These are phyloP conservation scores for Tubulanus polymorphus DNA, from an alignment of 2,888 invertebrate species.

Conservation along the genomic window DNA sequence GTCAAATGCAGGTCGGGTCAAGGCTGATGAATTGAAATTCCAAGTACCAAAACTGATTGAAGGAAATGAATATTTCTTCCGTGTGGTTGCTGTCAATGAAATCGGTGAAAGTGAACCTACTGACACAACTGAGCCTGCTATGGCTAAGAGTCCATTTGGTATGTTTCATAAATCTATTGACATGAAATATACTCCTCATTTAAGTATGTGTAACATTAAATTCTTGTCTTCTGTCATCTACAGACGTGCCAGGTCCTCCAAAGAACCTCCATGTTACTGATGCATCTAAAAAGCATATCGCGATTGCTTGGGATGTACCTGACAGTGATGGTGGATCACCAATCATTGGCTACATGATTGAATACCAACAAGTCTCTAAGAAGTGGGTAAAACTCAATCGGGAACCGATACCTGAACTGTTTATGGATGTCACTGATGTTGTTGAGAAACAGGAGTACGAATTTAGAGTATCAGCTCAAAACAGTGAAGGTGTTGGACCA, in stretches of 20 bases:
- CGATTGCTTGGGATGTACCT: conserved; percentile 20
- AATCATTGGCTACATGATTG: conserved; percentile 29
- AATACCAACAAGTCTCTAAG: conserved; percentile 13
- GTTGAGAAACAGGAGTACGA: conserved; percentile 59
- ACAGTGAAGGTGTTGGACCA: conserved; percentile 86
- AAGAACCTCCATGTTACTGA: conserved; percentile 31
- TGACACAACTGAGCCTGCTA: conserved; percentile 29
- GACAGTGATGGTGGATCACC: conserved; percentile 24
- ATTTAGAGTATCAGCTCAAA: conserved; percentile 79
- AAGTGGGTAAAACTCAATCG: conserved; percentile 10
- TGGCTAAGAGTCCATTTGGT: conserved; percentile 41
- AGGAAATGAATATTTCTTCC: conserved; percentile 78
- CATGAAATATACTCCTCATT: too few species aligned
- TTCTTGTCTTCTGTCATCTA: background rate
- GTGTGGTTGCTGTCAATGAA: conserved; percentile 80
- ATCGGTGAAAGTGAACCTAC: conserved; percentile 75
- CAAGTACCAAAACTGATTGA: conserved; percentile 63
- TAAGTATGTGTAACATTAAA: too few species aligned
- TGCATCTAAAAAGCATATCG: conserved; percentile 17
- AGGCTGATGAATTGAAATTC: conserved; percentile 25
- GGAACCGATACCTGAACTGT: background rate
- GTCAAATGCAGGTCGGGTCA: conserved; percentile 28
- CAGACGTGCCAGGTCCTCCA: conserved; percentile 51
- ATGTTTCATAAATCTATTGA: too few species aligned
- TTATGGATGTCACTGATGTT: background rate